These are phyloP conservation scores for Dermatophagoides farinae DNA, from an alignment of 1,140 invertebrate species.

Conservation along the genomic window DNA sequence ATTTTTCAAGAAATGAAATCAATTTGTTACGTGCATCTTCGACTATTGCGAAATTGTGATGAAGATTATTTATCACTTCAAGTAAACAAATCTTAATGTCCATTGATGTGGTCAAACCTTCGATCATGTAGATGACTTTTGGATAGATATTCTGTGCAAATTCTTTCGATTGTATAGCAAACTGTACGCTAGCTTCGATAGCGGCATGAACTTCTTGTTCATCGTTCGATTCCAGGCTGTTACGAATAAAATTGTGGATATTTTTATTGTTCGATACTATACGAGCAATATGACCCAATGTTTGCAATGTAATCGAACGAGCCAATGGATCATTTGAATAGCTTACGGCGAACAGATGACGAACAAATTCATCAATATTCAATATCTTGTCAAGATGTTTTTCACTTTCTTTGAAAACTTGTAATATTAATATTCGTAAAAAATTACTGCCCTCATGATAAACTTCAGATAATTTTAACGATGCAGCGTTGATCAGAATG, in stretches of 20 bases:
- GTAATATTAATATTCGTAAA: slow-evolving; percentile 69
- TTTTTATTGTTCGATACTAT: slow-evolving; percentile 82
- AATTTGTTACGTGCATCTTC: slow-evolving; percentile 49
- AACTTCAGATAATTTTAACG: slow-evolving; percentile 80
- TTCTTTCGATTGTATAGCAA: slow-evolving; percentile 73
- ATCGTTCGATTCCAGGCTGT: slow-evolving; percentile 80
- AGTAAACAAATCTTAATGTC: slow-evolving; percentile 76
- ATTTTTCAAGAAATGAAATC: slow-evolving; percentile 52
- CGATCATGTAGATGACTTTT: slow-evolving; percentile 85
- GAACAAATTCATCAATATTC: slow-evolving; percentile 85
- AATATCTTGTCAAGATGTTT: slow-evolving; percentile 90
- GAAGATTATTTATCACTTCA: slow-evolving; percentile 76
- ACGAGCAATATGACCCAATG: slow-evolving; percentile 68
- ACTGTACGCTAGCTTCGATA: slow-evolving; percentile 72
- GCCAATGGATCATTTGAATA: slow-evolving; percentile 91
- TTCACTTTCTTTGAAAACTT: slow-evolving; percentile 82
- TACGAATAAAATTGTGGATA: slow-evolving; percentile 79
- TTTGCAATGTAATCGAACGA: slow-evolving; percentile 60
- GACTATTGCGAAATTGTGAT: slow-evolving; percentile 66
- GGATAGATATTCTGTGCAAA: slow-evolving; percentile 92
- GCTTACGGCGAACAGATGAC: slow-evolving; percentile 77
- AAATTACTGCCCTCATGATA: slow-evolving; percentile 83
- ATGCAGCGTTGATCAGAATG: slow-evolving; percentile 86
- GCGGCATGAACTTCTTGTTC: slow-evolving; percentile 84
- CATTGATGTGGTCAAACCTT: slow-evolving; percentile 67